These are phyloP conservation scores for Thelaira solivaga DNA, from an alignment of 2,888 invertebrate genomes.

Conservation along the genomic window DNA sequence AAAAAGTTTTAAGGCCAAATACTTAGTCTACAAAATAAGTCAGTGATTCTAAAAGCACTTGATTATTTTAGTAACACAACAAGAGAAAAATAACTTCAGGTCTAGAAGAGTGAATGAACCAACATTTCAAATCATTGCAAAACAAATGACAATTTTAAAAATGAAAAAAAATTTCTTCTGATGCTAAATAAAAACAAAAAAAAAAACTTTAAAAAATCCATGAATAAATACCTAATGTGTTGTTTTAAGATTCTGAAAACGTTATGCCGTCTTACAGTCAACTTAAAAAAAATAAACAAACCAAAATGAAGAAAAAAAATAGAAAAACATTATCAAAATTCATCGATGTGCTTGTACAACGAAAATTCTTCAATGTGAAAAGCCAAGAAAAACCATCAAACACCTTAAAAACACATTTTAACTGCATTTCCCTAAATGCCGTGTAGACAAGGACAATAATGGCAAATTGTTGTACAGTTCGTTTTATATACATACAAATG, in stretches of 20 bases:
- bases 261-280: constrained; percentile 33
- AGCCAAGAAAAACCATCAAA: constrained; percentile 31
- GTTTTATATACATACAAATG: constrained; percentile 52
- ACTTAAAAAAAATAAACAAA: not conserved
- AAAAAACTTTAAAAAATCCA: constrained; percentile 33
- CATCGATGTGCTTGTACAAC: constrained; percentile 46
- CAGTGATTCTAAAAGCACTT: too few species aligned
- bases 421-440: constrained; percentile 58
- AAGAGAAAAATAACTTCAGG: not conserved
- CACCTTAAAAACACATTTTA: constrained; percentile 60
- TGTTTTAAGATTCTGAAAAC: constrained; percentile 50
- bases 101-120: not conserved
- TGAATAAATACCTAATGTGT: constrained; percentile 47
- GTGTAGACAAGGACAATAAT: constrained; percentile 62
- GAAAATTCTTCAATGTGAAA: constrained; percentile 31
- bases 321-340: constrained; percentile 49
- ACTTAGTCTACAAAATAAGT: too few species aligned
- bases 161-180: not conserved
- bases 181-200: constrained; percentile 28
- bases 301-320: too few species aligned
- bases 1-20: too few species aligned
- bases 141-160: constrained; percentile 24
- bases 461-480: constrained; percentile 56
- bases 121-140: constrained; percentile 20
- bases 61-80: too few species aligned